These are phyloP conservation scores for Leucopsar rothschildi DNA, from an alignment of 2,113 vertebrate genomes.

Conservation along the genomic window DNA sequence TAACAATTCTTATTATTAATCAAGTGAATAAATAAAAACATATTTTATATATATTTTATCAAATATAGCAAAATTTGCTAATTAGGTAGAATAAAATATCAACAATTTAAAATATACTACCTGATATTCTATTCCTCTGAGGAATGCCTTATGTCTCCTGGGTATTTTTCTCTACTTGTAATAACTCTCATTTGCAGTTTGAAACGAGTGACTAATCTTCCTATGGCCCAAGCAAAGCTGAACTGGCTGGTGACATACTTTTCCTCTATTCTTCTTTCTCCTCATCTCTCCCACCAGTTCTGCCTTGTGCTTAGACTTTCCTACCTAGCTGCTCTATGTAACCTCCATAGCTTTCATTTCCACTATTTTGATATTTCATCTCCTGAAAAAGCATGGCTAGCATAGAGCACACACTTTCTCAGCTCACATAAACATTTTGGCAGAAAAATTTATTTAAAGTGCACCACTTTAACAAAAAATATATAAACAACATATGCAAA, in stretches of 20 bases:
- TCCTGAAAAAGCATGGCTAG: neutral
- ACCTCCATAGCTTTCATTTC: neutral
- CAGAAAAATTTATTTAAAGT: neutral
- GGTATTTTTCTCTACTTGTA: neutral
- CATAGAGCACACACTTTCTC: neutral
- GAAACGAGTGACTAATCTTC: neutral
- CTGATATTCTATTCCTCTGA: neutral
- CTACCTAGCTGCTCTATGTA: neutral
- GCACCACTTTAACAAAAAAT: neutral
- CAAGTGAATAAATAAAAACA: neutral
- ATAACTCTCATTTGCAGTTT: neutral
- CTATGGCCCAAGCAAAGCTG: neutral
- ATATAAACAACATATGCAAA: neutral
- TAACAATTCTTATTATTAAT: neutral
- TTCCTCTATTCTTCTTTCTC: neutral
- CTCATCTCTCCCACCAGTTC: neutral
- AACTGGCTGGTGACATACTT: neutral
- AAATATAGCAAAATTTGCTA: neutral
- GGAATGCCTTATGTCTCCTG: neutral
- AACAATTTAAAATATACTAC: neutral
- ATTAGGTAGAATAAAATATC: neutral
- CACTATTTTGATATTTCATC: neutral
- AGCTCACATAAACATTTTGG: neutral
- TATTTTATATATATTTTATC: neutral
- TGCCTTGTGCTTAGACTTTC: neutral